A percentile compares a stretch with the other conserved stretches of the same genome.
Evolutionary conservation across 1,140 invertebrate species (phyloP).

Genomic region (Tetramorium alpestre): DNA sequence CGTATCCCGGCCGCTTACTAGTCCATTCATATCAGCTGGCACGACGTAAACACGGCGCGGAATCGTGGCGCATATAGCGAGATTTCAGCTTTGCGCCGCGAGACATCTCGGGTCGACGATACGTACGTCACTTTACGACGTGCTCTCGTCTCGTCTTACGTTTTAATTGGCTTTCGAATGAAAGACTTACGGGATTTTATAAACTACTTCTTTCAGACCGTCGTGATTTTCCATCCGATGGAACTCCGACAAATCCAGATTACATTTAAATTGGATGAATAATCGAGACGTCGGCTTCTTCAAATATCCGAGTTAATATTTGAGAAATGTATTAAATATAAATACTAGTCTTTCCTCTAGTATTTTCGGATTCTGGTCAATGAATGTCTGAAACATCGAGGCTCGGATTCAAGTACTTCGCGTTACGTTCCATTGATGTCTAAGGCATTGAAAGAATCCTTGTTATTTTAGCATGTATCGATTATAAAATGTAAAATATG

Average conservation of each 20-base stretch:
- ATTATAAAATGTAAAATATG: conserved; percentile 18
- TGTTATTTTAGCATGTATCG: neutral
- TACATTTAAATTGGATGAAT: conserved; percentile 6
- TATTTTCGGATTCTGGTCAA: conserved; percentile 8
- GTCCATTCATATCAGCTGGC: conserved; percentile 73
- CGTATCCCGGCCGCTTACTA: conserved; percentile 25
- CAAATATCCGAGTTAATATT: conserved; percentile 18
- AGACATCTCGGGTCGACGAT: conserved; percentile 8
- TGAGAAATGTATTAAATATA: conserved; percentile 31
- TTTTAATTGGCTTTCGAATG: conserved; percentile 22
- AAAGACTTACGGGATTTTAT: neutral
- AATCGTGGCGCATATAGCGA: conserved; percentile 19
- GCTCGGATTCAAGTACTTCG: neutral
- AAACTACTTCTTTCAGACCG: neutral
- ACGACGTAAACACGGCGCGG: conserved; percentile 62
- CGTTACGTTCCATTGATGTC: conserved; percentile 21
- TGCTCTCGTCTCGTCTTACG: neutral
- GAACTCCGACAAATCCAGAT: conserved; percentile 14
- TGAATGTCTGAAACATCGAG: conserved; percentile 2
- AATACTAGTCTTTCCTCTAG: neutral
- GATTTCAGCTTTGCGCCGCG: conserved; percentile 25
- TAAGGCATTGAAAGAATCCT: conserved; percentile 7
- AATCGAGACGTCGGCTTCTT: neutral
- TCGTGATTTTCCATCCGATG: neutral
- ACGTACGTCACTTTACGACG: neutral